phyloP scores from a whole-genome alignment of 1,140 invertebrate genomes.

The Formica selysi region DNA sequence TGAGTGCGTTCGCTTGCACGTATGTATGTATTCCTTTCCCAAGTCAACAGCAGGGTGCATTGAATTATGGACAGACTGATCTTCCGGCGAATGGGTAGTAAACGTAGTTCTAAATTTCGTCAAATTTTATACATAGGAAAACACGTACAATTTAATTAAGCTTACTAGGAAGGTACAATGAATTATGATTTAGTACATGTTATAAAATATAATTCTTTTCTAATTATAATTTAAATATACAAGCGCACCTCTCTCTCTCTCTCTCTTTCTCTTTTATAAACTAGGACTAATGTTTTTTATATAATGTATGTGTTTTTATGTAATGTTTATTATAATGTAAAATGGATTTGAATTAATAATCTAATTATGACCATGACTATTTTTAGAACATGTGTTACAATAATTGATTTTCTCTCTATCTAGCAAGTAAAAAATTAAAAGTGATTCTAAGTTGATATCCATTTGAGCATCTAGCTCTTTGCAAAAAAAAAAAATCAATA shows the following conservation, averaged over 20 bases:
- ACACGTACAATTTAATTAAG: slow-evolving; percentile 17
- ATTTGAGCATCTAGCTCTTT: neutral
- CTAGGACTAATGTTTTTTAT: neutral
- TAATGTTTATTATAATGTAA: neutral
- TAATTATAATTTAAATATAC: neutral
- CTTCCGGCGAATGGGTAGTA: slow-evolving; percentile 24
- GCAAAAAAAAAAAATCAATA: neutral
- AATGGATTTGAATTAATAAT: neutral
- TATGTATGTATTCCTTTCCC: slow-evolving; percentile 52
- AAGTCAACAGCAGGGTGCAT: slow-evolving; percentile 44
- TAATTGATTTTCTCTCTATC: neutral
- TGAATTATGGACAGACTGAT: slow-evolving; percentile 50
- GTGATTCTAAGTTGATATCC: neutral
- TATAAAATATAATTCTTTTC: neutral
- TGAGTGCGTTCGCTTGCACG: slow-evolving; percentile 51
- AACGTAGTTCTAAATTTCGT: slow-evolving; percentile 56
- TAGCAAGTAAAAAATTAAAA: neutral
- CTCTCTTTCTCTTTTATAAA: too few relatives aligned
- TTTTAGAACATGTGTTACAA: neutral
- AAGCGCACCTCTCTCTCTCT: too few relatives aligned
- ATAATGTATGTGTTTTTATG: neutral
- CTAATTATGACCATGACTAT: neutral
- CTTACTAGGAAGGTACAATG: neutral
- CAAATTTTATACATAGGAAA: slow-evolving; percentile 8
- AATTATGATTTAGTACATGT: neutral